Conservation (phyloP, 2,888 invertebrate genomes). For the Tenthredo distinguenda region DNA sequence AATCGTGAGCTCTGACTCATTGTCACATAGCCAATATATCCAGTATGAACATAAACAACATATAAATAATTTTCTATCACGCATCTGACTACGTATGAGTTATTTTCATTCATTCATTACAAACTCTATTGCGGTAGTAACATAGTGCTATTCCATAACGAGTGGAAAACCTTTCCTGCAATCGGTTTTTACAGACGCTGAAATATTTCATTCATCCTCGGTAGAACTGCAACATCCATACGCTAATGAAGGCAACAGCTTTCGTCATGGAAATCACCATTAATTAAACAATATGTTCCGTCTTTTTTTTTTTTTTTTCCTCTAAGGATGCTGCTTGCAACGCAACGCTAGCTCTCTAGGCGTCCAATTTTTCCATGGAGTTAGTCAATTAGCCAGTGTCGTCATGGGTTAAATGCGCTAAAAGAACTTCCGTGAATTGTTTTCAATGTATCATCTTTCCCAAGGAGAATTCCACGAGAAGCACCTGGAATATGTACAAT, state of each 20-base stretch:
- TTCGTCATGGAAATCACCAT: slow-evolving; percentile 4
- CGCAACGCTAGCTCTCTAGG: neutral
- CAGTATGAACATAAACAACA: neutral
- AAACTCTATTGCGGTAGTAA: neutral
- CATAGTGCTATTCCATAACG: neutral
- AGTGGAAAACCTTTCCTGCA: slow-evolving; percentile 11
- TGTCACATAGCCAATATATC: neutral
- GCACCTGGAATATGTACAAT: slow-evolving; percentile 9
- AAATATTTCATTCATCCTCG: neutral
- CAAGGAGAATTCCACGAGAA: slow-evolving; percentile 11
- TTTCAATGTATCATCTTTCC: slow-evolving; percentile 5
- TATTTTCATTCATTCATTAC: slow-evolving; percentile 21
- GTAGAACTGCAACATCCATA: neutral
- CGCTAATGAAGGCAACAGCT: neutral
- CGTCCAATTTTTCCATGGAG: slow-evolving; percentile 1
- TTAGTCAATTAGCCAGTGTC: slow-evolving; percentile 1
- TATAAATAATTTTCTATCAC: neutral
- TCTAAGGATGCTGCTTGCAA: neutral
- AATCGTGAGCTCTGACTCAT: neutral
- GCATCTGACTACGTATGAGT: neutral
- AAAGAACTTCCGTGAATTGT: slow-evolving; percentile 5
- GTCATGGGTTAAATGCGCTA: slow-evolving; percentile 23
- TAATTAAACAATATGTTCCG: neutral
- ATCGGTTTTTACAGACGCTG: neutral
- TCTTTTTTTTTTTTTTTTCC: neutral